A percentile compares a stretch with the other conserved stretches of the same genome.
These are phyloP conservation scores for Chaetodon trifascialis DNA, from an alignment of 2,113 vertebrate species.

Conservation along the genomic window DNA sequence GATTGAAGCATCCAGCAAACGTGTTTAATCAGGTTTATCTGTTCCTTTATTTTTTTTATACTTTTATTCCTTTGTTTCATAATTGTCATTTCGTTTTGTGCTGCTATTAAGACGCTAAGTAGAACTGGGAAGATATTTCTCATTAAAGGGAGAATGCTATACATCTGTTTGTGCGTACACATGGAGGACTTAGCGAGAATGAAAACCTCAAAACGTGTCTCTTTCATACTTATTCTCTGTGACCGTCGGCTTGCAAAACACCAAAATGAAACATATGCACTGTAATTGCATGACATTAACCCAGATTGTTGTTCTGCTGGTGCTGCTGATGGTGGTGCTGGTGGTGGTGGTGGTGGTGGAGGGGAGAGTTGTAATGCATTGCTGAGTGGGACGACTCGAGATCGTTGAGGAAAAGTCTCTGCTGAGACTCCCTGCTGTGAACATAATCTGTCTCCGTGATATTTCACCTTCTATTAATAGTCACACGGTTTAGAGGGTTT, in stretches of 20 bases:
- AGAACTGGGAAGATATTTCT: neutral
- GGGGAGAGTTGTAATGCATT: conserved; percentile 17
- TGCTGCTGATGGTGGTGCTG: too few relatives aligned
- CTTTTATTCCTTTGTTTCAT: neutral
- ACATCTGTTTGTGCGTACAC: neutral
- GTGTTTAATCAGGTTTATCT: neutral
- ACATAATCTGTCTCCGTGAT: conserved; percentile 66
- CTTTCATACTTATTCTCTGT: neutral
- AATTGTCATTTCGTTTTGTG: neutral
- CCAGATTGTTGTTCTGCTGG: conserved; percentile 28
- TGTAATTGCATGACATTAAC: conserved; percentile 59
- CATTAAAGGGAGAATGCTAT: neutral
- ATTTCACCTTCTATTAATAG: conserved; percentile 70
- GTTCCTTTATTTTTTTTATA: too few relatives aligned
- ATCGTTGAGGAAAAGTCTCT: conserved; percentile 45
- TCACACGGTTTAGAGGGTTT: conserved; percentile 52
- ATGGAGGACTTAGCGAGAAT: neutral
- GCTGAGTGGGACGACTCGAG: conserved; percentile 41
- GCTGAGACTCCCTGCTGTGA: conserved; percentile 57
- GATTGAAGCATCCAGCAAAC: neutral
- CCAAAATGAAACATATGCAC: conserved; percentile 41
- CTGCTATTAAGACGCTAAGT: neutral
- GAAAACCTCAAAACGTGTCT: neutral
- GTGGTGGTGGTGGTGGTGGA: too few relatives aligned
- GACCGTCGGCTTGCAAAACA: conserved; percentile 14